These are phyloP conservation scores for Sebastolobus alascanus DNA, from an alignment of 2,797 vertebrate species.

Conservation along the genomic window DNA sequence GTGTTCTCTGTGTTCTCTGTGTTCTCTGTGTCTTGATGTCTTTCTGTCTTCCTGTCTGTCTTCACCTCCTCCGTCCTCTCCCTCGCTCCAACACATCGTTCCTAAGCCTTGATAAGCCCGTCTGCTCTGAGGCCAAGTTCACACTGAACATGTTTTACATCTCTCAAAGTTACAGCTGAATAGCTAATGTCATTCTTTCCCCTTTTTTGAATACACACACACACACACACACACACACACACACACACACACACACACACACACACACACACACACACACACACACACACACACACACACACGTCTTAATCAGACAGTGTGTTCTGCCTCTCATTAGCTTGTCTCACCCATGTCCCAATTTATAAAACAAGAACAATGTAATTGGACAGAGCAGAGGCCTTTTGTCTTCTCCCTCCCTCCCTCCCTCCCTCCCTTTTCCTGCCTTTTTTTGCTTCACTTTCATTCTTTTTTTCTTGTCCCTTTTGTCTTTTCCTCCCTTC, in stretches of 20 bases:
- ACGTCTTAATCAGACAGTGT: constrained; percentile 28
- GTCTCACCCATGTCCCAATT: constrained; percentile 69
- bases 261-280: constrained; percentile 1
- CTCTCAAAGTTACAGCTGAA: constrained; percentile 71
- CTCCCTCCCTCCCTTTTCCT: neutral
- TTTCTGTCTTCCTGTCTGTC: constrained; percentile 1
- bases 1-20: too few relatives aligned
- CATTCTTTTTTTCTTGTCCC: constrained; percentile 15
- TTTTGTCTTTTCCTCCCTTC: neutral
- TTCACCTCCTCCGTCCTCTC: constrained; percentile 45
- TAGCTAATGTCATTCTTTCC: constrained; percentile 62
- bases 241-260: neutral
- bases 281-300: constrained; percentile 12
- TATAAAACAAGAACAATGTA: constrained; percentile 67
- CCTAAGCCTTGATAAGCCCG: constrained; percentile 52
- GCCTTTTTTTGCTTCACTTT: constrained; percentile 14
- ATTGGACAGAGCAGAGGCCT: constrained; percentile 52
- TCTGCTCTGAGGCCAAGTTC: constrained; percentile 62
- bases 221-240: constrained; percentile 7
- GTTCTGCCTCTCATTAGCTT: constrained; percentile 58
- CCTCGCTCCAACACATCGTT: constrained; percentile 4
- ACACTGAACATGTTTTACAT: constrained; percentile 54
- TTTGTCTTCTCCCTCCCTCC: constrained; percentile 2
- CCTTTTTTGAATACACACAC: constrained; percentile 34
- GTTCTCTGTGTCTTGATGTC: neutral